These are phyloP conservation scores for Cremastinae sp. DNA, from an alignment of 2,888 invertebrate species.

Conservation along the genomic window DNA sequence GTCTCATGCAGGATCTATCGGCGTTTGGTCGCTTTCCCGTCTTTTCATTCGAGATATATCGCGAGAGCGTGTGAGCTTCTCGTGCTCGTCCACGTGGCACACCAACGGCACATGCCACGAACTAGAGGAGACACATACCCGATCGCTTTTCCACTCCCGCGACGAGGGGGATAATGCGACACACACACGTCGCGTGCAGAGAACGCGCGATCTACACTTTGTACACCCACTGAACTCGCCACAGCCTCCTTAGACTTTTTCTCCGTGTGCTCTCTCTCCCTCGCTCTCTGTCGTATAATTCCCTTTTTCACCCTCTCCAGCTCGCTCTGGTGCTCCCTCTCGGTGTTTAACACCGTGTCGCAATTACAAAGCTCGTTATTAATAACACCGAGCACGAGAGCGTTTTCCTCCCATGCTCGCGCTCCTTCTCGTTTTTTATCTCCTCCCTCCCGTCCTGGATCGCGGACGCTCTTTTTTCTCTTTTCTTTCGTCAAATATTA, in stretches of 20 bases:
- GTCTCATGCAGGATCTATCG: slow-evolving; percentile 47
- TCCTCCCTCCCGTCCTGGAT: too few relatives aligned
- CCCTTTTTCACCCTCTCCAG: slow-evolving; percentile 19
- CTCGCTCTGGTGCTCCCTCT: slow-evolving; percentile 1
- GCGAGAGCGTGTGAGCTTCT: slow-evolving; percentile 28
- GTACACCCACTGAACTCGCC: slow-evolving; percentile 59
- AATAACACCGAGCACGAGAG: slow-evolving; percentile 60
- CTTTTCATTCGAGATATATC: slow-evolving; percentile 3
- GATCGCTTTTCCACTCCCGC: slow-evolving; percentile 38
- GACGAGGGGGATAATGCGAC: slow-evolving; percentile 9
- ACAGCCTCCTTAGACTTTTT: not conserved
- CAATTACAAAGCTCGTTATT: slow-evolving; percentile 66
- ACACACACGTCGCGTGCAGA: slow-evolving; percentile 60
- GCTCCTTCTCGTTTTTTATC: not conserved
- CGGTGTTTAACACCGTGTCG: slow-evolving; percentile 64
- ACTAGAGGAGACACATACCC: slow-evolving; percentile 22
- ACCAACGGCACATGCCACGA: slow-evolving; percentile 18
- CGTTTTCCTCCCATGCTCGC: slow-evolving; percentile 28
- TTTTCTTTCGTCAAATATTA: too few relatives aligned
- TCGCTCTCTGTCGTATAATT: not conserved
- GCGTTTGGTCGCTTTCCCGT: slow-evolving; percentile 38
- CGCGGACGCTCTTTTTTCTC: too few relatives aligned
- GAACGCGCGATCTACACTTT: slow-evolving; percentile 18
- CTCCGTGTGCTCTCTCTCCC: slow-evolving; percentile 30
- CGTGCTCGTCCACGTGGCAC: slow-evolving; percentile 47